Evolutionary conservation across 1,140 invertebrate genomes (phyloP), one percentile per base, ranked within the genome.

Genomic region (Globodera ellingtonae): DNA sequence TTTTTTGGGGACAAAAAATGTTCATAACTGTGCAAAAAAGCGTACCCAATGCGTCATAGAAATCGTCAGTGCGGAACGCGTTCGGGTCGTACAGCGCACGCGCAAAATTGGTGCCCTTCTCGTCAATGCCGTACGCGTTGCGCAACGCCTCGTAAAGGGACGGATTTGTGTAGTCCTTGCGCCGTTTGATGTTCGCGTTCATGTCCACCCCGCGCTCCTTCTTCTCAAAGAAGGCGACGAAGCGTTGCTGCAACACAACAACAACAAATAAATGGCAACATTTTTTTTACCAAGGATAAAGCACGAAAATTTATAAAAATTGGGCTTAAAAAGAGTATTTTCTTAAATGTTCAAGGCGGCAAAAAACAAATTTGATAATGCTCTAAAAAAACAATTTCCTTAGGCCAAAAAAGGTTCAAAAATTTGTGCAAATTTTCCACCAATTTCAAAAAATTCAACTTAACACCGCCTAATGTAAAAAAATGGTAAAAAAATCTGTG

Each of bases 41-140:
- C 73, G n/a, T 50, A 79, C 78, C 78, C 24, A 79, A 65, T 24
- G 44, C 78, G 9, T 59, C 67, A 48, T 79, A 79, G 21, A 74
- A 73, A 47, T 79, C 78, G 24, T 78, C 78, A 13, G 69, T 15
- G 18, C 4, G 6, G 67, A 79, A 79, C 8, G 75, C 74, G 44
- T 79, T 72, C 47, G 78, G 78, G 56, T 79, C 78, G 50, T 52
- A 79, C 10, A 79, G 76, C 4, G 24, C 24, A 6, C 48, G 6
- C 15, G 69, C 46, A 65, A 79, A 79, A 47, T 67, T 75, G 13
- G 78, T 74, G 69, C 78, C 78, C 21, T 79, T 79, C 75, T 79
- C 75, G 70, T 79, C 78, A 47, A 79, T 72, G 48, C 74, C 74
- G 67, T 56, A 79, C 59, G 47, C 35, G 21, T 79, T 52, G 24